These are phyloP conservation scores for Lagria hirta DNA, from an alignment of 2,888 invertebrate species.

Conservation along the genomic window DNA sequence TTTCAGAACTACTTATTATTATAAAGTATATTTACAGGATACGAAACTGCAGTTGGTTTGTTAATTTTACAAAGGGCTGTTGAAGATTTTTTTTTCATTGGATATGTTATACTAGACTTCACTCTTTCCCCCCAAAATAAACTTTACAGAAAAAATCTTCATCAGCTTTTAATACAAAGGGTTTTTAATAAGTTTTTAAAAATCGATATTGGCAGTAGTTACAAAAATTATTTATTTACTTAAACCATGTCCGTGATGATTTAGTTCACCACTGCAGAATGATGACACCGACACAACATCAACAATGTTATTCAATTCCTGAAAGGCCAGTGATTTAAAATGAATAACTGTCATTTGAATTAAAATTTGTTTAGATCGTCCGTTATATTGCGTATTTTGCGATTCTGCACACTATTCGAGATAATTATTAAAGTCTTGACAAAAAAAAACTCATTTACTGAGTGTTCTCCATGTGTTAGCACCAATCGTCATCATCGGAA, in stretches of 20 bases:
- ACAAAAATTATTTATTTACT: slow-evolving; percentile 37
- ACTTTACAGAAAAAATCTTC: slow-evolving; percentile 1
- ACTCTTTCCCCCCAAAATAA: background rate
- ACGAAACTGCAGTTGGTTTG: slow-evolving; percentile 34
- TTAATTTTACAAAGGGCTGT: slow-evolving; percentile 7
- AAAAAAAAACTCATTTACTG: slow-evolving; percentile 33
- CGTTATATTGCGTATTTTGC: slow-evolving; percentile 3
- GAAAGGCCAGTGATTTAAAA: slow-evolving; percentile 39
- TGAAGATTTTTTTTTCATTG: background rate
- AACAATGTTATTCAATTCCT: slow-evolving; percentile 45
- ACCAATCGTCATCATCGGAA: slow-evolving; percentile 86
- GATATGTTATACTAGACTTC: background rate
- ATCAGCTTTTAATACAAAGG: slow-evolving; percentile 14
- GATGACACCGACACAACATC: slow-evolving; percentile 26
- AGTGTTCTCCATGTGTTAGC: slow-evolving; percentile 70
- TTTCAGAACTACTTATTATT: slow-evolving; percentile 42
- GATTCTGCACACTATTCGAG: slow-evolving; percentile 2
- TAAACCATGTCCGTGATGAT: slow-evolving; percentile 15
- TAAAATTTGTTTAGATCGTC: slow-evolving; percentile 8
- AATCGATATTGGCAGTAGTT: slow-evolving; percentile 49
- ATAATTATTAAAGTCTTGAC: slow-evolving; percentile 2
- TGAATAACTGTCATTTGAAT: slow-evolving; percentile 27
- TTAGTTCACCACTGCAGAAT: slow-evolving; percentile 15
- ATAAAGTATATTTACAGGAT: slow-evolving; percentile 39
- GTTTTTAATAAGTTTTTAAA: slow-evolving; percentile 28